These are phyloP conservation scores for Lophius americanus DNA, from an alignment of 2,797 vertebrate species.

Conservation along the genomic window DNA sequence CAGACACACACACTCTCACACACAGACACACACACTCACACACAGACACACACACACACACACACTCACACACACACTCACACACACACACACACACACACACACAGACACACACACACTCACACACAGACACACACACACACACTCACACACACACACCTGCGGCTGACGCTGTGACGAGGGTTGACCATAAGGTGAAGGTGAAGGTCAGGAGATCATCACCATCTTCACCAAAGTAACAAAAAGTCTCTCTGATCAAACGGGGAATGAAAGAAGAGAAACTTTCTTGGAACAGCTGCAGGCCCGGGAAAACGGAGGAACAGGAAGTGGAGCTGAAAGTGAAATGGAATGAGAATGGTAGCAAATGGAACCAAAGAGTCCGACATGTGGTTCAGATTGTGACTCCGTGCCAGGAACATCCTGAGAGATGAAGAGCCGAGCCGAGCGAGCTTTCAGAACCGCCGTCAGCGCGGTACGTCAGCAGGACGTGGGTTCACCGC, in stretches of 20 bases:
- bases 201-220: constrained; percentile 45
- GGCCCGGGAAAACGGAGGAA: constrained; percentile 56
- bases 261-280: constrained; percentile 46
- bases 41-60: too few species aligned
- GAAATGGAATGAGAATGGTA: constrained; percentile 57
- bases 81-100: too few species aligned
- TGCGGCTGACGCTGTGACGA: constrained; percentile 13
- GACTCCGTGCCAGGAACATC: constrained; percentile 60
- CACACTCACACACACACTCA: too few species aligned
- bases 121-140: constrained; percentile 30
- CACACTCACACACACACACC: constrained; percentile 47
- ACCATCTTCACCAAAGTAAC: constrained; percentile 39
- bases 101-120: too few species aligned
- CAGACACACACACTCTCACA: too few species aligned
- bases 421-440: constrained; percentile 48
- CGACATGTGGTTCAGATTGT: constrained; percentile 70
- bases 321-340: constrained; percentile 65
- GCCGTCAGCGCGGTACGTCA: constrained; percentile 2
- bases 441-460: constrained; percentile 15
- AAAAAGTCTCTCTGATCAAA: constrained; percentile 47
- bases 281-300: constrained; percentile 47
- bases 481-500: constrained; percentile 22
- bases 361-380: constrained; percentile 51
- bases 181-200: constrained; percentile 45
- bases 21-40: too few species aligned